A percentile compares a stretch with the other conserved stretches of the same genome.
Evolutionary conservation across 2,113 vertebrate species (phyloP).

Genomic region (Platichthys stellatus): DNA sequence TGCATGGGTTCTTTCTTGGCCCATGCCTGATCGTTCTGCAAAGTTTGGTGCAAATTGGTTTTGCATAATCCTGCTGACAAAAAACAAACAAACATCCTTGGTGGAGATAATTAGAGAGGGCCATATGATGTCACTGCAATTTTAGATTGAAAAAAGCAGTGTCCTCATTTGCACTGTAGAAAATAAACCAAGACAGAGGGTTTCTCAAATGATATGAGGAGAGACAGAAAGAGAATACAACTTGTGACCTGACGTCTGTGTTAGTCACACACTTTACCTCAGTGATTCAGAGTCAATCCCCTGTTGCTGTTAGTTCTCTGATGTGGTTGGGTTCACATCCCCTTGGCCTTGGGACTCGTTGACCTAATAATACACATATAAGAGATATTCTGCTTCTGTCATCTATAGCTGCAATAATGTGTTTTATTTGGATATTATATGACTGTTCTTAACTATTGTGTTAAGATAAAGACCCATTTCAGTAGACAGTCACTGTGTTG

Average conservation of each 20-base stretch:
- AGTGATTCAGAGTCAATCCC: slow-evolving; percentile 9
- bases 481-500: slow-evolving; percentile 18
- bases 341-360: slow-evolving; percentile 18
- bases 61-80: background rate
- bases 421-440: slow-evolving; percentile 31
- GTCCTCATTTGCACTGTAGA: slow-evolving; percentile 30
- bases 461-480: background rate
- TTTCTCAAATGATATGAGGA: slow-evolving; percentile 30
- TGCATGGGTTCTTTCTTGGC: background rate
- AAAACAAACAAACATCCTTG: slow-evolving; percentile 1
- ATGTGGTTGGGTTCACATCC: slow-evolving; percentile 29
- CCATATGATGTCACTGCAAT: slow-evolving; percentile 48
- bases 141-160: slow-evolving; percentile 49
- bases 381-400: slow-evolving; percentile 36
- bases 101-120: slow-evolving; percentile 23
- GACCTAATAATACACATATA: slow-evolving; percentile 26
- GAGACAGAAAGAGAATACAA: slow-evolving; percentile 10
- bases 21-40: background rate
- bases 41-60: slow-evolving; percentile 9
- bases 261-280: slow-evolving; percentile 16
- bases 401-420: slow-evolving; percentile 16
- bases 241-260: slow-evolving; percentile 10
- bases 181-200: slow-evolving; percentile 20
- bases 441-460: slow-evolving; percentile 24
- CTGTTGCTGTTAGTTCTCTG: slow-evolving; percentile 23